Percentiles rank a stretch among this genome's conserved stretches.
phyloP scores from a whole-genome alignment of 2,888 invertebrate genomes.

The Meiosimyza platycephala region DNA sequence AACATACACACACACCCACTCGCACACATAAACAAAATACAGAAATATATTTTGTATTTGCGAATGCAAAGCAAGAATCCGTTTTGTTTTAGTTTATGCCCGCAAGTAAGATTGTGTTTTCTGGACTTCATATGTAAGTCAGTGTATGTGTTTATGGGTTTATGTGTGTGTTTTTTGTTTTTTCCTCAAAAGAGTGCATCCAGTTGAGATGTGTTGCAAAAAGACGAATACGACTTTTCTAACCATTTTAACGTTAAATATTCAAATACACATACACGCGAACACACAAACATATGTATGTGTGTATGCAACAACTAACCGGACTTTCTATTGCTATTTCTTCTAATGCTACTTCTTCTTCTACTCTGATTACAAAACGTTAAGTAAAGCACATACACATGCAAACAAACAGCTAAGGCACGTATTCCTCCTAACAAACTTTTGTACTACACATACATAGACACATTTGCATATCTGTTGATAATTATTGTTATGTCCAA shows the following conservation, averaged over 20 bases:
- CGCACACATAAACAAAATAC: slow-evolving; percentile 2
- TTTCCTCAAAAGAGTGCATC: slow-evolving; percentile 29
- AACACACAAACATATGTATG: slow-evolving; percentile 12
- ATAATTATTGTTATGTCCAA: slow-evolving; percentile 44
- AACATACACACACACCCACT: background rate
- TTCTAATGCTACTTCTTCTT: slow-evolving; percentile 23
- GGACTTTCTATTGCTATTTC: slow-evolving; percentile 11
- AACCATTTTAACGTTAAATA: slow-evolving; percentile 35
- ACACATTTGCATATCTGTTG: slow-evolving; percentile 42
- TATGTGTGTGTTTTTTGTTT: background rate
- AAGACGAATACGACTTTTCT: slow-evolving; percentile 40
- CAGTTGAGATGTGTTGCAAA: slow-evolving; percentile 33
- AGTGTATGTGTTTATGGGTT: slow-evolving; percentile 2
- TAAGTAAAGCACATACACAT: slow-evolving; percentile 32
- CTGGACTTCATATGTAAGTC: slow-evolving; percentile 9
- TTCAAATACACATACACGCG: slow-evolving; percentile 2
- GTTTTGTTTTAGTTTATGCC: slow-evolving; percentile 36
- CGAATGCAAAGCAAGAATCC: slow-evolving; percentile 35
- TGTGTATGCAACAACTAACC: too few species aligned
- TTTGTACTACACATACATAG: slow-evolving; percentile 33
- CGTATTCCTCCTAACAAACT: slow-evolving; percentile 44
- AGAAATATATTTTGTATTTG: slow-evolving; percentile 27
- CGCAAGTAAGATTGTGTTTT: slow-evolving; percentile 34
- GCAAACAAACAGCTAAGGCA: slow-evolving; percentile 25
- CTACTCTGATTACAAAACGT: slow-evolving; percentile 38